Percentiles rank a stretch among this genome's conserved stretches.
phyloP scores from a whole-genome alignment of 2,797 vertebrate species.

The Arctocebus calabarensis region DNA sequence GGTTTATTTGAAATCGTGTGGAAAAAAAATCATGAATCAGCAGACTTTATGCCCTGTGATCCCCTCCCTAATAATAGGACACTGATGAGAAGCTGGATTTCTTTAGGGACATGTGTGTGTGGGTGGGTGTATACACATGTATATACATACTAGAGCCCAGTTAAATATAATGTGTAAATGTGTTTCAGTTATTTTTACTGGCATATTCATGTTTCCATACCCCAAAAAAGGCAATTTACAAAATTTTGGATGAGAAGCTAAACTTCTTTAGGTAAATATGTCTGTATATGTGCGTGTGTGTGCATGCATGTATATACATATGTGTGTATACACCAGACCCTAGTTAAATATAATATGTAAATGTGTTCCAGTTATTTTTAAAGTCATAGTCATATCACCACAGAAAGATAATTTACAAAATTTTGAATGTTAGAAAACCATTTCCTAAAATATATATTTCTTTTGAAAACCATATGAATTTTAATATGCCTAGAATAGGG shows the following conservation, averaged over 20 bases:
- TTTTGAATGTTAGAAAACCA: neutral
- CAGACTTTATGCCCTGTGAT: neutral
- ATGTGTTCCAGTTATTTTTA: constrained; percentile 18
- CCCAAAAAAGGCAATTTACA: neutral
- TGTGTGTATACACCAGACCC: neutral
- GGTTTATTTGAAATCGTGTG: neutral
- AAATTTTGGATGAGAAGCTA: neutral
- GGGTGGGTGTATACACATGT: neutral
- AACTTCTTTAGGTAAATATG: neutral
- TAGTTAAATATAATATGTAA: neutral
- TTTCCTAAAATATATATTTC: neutral
- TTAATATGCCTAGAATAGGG: constrained; percentile 63
- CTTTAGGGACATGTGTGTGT: neutral
- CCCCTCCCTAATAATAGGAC: neutral
- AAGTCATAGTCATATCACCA: neutral
- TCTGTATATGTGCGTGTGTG: neutral
- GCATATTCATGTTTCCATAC: neutral
- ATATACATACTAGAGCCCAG: neutral
- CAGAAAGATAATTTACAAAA: neutral
- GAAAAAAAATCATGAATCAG: neutral
- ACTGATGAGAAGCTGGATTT: neutral
- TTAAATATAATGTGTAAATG: neutral
- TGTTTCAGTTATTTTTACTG: constrained; percentile 16
- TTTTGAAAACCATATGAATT: constrained; percentile 24
- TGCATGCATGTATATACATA: neutral